Evolutionary conservation across 2,888 invertebrate species (phyloP).

Genomic region (Clanis bilineata): DNA sequence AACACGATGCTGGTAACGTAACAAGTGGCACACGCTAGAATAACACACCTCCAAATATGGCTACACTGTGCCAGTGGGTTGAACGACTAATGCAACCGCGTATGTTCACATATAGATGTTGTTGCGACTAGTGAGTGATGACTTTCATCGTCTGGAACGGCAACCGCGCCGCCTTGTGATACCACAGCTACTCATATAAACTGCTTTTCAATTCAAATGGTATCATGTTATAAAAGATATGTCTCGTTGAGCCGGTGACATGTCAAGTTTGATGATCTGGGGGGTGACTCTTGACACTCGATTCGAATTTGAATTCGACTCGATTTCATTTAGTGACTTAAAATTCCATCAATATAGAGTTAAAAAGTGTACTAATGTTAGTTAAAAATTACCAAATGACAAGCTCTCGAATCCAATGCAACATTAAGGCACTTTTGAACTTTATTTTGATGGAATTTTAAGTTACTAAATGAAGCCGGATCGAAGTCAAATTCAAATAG

Average conservation of each 20-base stretch:
- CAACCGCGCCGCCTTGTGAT: slow-evolving; percentile 58
- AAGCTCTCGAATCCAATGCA: too few relatives aligned
- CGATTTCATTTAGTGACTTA: neutral
- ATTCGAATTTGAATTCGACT: too few relatives aligned
- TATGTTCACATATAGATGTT: slow-evolving; percentile 33
- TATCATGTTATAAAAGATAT: neutral
- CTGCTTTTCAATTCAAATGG: slow-evolving; percentile 37
- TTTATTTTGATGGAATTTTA: too few relatives aligned
- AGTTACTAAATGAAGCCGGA: too few relatives aligned
- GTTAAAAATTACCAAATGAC: too few relatives aligned
- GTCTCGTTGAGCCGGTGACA: too few relatives aligned
- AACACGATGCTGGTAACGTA: neutral
- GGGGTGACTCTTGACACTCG: too few relatives aligned
- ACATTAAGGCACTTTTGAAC: too few relatives aligned
- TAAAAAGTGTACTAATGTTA: too few relatives aligned
- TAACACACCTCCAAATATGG: slow-evolving; percentile 52
- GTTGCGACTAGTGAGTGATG: slow-evolving; percentile 60
- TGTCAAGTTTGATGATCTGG: neutral
- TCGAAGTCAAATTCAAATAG: too few relatives aligned
- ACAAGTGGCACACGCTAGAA: neutral
- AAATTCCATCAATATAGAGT: too few relatives aligned
- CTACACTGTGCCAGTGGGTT: slow-evolving; percentile 47
- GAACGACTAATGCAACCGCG: slow-evolving; percentile 43
- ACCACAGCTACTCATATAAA: slow-evolving; percentile 35
- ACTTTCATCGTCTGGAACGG: slow-evolving; percentile 77